phyloP scores from a whole-genome alignment of 1,140 invertebrate genomes.

The Tetramorium parvispinum region DNA sequence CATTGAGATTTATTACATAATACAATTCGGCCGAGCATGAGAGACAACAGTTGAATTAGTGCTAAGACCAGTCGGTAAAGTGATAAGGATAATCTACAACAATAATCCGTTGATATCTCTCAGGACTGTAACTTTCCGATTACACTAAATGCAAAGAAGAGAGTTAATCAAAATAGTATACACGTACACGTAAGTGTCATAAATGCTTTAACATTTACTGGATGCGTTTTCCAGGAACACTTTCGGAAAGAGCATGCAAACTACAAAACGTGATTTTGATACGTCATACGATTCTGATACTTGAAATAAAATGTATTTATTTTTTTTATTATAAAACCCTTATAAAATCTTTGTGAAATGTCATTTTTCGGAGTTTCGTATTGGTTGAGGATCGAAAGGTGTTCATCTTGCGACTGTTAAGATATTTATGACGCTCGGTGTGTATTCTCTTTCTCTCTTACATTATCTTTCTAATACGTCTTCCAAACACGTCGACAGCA shows the following conservation, averaged over 20 bases:
- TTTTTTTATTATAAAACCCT: slow-evolving; percentile 17
- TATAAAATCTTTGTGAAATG: slow-evolving; percentile 27
- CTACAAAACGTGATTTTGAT: not conserved
- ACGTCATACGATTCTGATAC: not conserved
- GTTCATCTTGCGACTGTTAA: not conserved
- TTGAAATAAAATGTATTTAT: slow-evolving; percentile 36
- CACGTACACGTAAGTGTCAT: not conserved
- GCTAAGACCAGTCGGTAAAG: not conserved
- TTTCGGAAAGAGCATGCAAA: not conserved
- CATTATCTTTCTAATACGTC: slow-evolving; percentile 53
- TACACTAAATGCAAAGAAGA: slow-evolving; percentile 21
- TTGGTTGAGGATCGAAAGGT: not conserved
- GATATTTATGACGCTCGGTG: slow-evolving; percentile 38
- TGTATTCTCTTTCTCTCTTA: slow-evolving; percentile 45
- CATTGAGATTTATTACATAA: slow-evolving; percentile 14
- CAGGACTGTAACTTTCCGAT: not conserved
- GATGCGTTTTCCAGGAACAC: not conserved
- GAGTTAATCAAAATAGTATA: slow-evolving; percentile 41
- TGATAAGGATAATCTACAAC: slow-evolving; percentile 13
- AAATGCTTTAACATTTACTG: slow-evolving; percentile 6
- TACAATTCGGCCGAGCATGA: slow-evolving; percentile 12
- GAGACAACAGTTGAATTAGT: slow-evolving; percentile 15
- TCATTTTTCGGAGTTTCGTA: no score
- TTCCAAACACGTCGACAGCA: slow-evolving; percentile 69
- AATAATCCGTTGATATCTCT: slow-evolving; percentile 26